Conservation (phyloP, 2,113 vertebrate genomes). For the Mola mola region DNA sequence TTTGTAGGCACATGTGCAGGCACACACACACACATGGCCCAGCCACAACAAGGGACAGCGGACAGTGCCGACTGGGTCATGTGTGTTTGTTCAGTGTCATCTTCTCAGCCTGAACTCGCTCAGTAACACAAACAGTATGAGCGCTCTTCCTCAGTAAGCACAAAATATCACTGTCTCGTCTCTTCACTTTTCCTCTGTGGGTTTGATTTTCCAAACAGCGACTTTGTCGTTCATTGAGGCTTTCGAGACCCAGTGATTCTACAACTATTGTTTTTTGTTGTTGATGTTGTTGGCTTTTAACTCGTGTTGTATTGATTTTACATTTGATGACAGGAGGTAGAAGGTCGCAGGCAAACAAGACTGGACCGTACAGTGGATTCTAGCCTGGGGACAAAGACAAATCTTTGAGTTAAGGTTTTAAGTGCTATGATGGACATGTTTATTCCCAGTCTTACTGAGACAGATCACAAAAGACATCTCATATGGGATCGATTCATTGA, state of each 20-base stretch:
- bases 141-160: conserved; percentile 11
- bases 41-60: conserved; percentile 50
- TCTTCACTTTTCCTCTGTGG: conserved; percentile 5
- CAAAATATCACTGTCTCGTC: conserved; percentile 14
- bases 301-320: conserved; percentile 61
- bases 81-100: conserved; percentile 54
- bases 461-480: too few species aligned
- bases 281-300: not conserved
- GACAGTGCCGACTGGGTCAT: conserved; percentile 55
- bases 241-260: conserved; percentile 10
- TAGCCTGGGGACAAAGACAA: not conserved
- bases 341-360: conserved; percentile 8
- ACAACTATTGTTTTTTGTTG: too few species aligned
- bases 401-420: not conserved
- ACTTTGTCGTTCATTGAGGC: conserved; percentile 40
- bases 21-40: conserved; percentile 11
- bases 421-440: not conserved
- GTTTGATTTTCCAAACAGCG: conserved; percentile 40
- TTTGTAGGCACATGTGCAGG: not conserved
- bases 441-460: not conserved
- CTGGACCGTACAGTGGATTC: conserved; percentile 10
- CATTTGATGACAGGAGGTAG: conserved; percentile 41
- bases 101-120: conserved; percentile 26
- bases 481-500: too few species aligned
- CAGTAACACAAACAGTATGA: conserved; percentile 9